Base-by-base conservation (phyloP, 2,888 invertebrate genomes). In the Drosophila anomalipes region DNA sequence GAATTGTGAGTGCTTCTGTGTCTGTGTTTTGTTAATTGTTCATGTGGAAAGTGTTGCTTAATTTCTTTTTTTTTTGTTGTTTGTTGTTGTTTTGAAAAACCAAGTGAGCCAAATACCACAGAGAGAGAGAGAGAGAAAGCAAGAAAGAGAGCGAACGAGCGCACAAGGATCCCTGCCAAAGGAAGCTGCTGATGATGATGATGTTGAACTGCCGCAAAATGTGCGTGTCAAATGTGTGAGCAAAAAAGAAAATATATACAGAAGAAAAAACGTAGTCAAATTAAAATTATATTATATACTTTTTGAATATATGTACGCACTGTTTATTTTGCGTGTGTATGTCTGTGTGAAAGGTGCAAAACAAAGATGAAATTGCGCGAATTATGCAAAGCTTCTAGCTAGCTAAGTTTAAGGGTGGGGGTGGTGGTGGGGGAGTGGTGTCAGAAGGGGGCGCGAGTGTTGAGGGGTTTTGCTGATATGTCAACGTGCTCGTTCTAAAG, bases 371-470 rank as follows among this genome's bases (percentile, higher is more conserved):
- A 73, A 74, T 77, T 68, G 67, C 81, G 74, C 74, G 83, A 83
- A 81, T 81, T 81, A 83, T 83, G 77, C 83, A 81, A 83, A 83
- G 74, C 62, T 66, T 57, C 51, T 54, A 57, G 47, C 16, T 41
- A 22, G 39, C 30, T 41, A 5, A 3, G 30, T 19, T 33, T 37
- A 19, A 2, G 16, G 16, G 0, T 2, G 3, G 16, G 2, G 35
- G 19, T 14, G 14, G 7, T 1, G 12, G 35, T 4, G 41, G 7
- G 12, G 19, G 19, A 10, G 28, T 10, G 22, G 22, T 22, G 22
- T 0, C 22, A 33, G 33, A 22, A 1, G 54, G n/a, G 1, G 22
- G 19, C 9, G 14, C 19, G 16, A 28, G 33, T n/a, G 28, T 5
- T 28, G 3, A 28, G 6, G n/a, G 51, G 16, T n/a, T 16, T 28